Evolutionary conservation across 2,113 vertebrate genomes (phyloP).

Genomic region (Callipepla californica): DNA sequence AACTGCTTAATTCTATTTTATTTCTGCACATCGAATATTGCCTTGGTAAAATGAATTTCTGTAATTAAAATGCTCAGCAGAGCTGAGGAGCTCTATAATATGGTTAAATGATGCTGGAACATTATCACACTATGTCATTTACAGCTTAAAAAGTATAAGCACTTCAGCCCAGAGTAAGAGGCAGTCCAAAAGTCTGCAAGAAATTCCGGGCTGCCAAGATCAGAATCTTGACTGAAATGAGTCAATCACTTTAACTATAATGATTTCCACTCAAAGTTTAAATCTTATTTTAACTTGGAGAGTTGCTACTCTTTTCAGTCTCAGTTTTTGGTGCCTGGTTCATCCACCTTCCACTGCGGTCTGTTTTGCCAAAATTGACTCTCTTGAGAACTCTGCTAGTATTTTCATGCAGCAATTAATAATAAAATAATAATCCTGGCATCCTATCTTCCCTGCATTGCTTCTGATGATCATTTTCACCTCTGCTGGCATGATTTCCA

Average conservation of each 20-base stretch:
- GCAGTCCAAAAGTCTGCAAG: background rate
- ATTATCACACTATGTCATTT: slow-evolving; percentile 21
- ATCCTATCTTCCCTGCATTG: background rate
- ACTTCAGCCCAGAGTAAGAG: background rate
- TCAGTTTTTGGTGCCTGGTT: background rate
- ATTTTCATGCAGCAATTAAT: background rate
- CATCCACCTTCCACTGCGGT: background rate
- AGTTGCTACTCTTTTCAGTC: background rate
- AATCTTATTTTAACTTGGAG: background rate
- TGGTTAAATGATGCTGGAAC: slow-evolving; percentile 34
- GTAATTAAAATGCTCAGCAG: slow-evolving; percentile 67
- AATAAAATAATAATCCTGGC: background rate
- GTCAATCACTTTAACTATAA: background rate
- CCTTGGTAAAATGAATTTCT: slow-evolving; percentile 63
- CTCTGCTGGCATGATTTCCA: background rate
- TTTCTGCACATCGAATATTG: slow-evolving; percentile 52
- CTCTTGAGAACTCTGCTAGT: background rate
- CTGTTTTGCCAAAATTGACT: background rate
- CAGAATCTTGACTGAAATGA: background rate
- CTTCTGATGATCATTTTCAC: background rate
- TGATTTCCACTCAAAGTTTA: background rate
- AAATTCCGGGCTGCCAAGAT: background rate
- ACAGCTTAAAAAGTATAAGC: background rate
- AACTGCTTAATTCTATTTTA: slow-evolving; percentile 57
- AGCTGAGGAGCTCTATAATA: slow-evolving; percentile 20